These are phyloP conservation scores for Hemiprocne comata DNA, from an alignment of 2,113 vertebrate genomes.

Conservation along the genomic window DNA sequence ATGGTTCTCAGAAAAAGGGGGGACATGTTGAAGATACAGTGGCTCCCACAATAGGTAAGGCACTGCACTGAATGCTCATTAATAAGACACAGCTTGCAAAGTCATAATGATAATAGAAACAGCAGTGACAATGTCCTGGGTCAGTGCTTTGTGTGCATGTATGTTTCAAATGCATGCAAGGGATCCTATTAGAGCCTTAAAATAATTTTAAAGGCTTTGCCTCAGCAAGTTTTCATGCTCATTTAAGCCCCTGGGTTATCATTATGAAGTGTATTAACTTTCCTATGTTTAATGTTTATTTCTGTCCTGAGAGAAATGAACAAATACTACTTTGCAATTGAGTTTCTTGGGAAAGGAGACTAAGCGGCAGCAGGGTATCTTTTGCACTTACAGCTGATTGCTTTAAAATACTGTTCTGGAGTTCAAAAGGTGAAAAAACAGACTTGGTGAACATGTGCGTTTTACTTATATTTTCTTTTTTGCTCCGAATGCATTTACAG, in stretches of 20 bases:
- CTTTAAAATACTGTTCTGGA: constrained; percentile 11
- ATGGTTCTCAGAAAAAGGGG: neutral
- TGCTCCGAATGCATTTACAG: constrained; percentile 17
- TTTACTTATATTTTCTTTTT: constrained; percentile 8
- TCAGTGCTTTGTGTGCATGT: constrained; percentile 40
- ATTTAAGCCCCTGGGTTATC: constrained; percentile 61
- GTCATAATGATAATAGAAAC: constrained; percentile 59
- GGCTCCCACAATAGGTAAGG: constrained; percentile 40
- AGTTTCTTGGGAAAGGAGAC: constrained; percentile 43
- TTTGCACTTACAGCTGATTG: neutral
- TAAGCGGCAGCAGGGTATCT: neutral
- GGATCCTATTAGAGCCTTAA: constrained; percentile 60
- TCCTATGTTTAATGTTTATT: constrained; percentile 52
- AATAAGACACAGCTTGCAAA: constrained; percentile 48
- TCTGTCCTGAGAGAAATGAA: constrained; percentile 61
- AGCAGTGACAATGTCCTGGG: constrained; percentile 45
- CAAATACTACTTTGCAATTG: constrained; percentile 37
- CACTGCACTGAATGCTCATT: constrained; percentile 54
- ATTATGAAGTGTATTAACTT: constrained; percentile 43
- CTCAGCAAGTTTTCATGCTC: constrained; percentile 60
- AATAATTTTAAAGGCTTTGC: constrained; percentile 52
- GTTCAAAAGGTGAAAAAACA: constrained; percentile 31
- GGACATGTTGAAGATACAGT: neutral
- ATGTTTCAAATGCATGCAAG: constrained; percentile 41
- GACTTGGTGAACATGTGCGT: constrained; percentile 5